Evolutionary conservation across 2,113 vertebrate genomes (phyloP).

Genomic region (Symphodus melops): DNA sequence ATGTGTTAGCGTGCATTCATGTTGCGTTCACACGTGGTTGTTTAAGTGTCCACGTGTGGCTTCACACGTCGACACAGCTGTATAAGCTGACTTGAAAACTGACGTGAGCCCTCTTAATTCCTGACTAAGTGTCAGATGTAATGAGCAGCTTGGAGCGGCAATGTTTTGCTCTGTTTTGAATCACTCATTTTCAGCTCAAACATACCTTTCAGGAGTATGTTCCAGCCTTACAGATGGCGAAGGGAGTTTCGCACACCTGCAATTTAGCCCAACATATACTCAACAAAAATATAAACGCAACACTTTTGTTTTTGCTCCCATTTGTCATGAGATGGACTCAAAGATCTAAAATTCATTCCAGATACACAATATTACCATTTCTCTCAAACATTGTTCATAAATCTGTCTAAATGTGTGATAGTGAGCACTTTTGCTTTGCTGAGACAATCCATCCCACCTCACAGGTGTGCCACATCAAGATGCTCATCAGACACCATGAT

Average conservation of each 20-base stretch:
- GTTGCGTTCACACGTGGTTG: conserved; percentile 16
- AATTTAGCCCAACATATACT: conserved; percentile 4
- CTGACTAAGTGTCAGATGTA: conserved; percentile 35
- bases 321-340: no score
- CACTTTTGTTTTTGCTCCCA: no score
- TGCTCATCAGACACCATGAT: no score
- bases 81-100: conserved; percentile 31
- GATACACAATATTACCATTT: no score
- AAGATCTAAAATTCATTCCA: no score
- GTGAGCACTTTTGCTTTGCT: no score
- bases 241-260: not conserved
- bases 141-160: conserved; percentile 8
- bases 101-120: conserved; percentile 31
- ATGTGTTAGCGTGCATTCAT: conserved; percentile 6
- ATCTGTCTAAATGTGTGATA: no score
- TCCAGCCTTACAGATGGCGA: conserved; percentile 11
- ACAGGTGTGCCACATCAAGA: no score
- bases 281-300: no score
- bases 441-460: no score
- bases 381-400: no score
- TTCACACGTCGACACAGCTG: conserved; percentile 24
- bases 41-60: conserved; percentile 8
- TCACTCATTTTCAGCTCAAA: conserved; percentile 16
- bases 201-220: conserved; percentile 23
- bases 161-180: conserved; percentile 28